These are phyloP conservation scores for Eumaeus atala DNA, from an alignment of 1,140 invertebrate species.

Conservation along the genomic window DNA sequence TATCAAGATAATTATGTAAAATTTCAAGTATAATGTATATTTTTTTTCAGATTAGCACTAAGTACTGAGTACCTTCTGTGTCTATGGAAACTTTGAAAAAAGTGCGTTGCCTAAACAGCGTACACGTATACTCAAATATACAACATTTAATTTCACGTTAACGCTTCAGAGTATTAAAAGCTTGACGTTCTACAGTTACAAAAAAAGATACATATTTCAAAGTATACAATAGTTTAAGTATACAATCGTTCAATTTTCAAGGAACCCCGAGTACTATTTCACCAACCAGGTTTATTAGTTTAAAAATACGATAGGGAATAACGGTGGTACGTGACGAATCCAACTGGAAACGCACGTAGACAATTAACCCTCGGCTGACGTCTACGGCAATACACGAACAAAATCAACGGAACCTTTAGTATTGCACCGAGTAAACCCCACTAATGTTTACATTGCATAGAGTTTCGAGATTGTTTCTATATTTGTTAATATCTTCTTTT, in stretches of 20 bases:
- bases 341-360: conserved; percentile 53
- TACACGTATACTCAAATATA: no score
- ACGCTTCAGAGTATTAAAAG: no score
- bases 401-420: conserved; percentile 16
- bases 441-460: neutral
- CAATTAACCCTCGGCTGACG: conserved; percentile 46
- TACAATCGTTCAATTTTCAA: conserved; percentile 2
- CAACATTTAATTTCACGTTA: no score
- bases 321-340: conserved; percentile 47
- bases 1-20: no score
- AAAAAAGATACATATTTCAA: conserved; percentile 6
- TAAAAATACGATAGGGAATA: conserved; percentile 21
- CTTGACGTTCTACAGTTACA: neutral
- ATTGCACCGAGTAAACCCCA: neutral
- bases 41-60: no score
- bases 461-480: neutral
- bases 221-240: neutral
- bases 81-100: no score
- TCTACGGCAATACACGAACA: conserved; percentile 41
- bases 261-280: conserved; percentile 1
- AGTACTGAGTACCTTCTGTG: no score
- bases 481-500: neutral
- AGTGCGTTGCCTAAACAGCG: no score
- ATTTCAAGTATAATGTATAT: no score
- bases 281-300: conserved; percentile 17